Percentiles rank a stretch among this genome's conserved stretches.
Conservation (phyloP, 2,797 vertebrate species). For the Cygnus olor region DNA sequence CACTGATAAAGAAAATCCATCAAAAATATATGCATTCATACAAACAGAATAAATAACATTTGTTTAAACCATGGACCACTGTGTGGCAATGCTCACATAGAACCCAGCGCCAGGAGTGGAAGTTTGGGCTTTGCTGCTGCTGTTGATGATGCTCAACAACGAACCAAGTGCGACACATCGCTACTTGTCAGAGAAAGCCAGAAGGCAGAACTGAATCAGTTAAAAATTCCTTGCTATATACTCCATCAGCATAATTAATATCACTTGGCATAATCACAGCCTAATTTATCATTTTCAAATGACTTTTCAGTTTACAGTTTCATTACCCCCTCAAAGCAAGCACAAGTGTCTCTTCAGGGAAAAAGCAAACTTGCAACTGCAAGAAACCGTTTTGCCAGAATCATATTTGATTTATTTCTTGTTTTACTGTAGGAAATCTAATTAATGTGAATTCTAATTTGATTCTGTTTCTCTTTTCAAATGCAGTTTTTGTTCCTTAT, state of each 20-base stretch:
- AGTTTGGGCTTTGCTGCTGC: background rate
- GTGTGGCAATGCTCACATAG: background rate
- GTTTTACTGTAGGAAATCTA: conserved; percentile 52
- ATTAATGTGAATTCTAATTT: conserved; percentile 66
- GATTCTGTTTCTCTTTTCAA: conserved; percentile 56
- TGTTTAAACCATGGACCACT: background rate
- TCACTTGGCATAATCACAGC: conserved; percentile 41
- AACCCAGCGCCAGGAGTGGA: background rate
- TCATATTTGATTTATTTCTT: conserved; percentile 56
- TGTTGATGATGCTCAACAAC: background rate
- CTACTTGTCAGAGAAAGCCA: background rate
- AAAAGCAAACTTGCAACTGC: conserved; percentile 32
- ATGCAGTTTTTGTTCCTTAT: conserved; percentile 40
- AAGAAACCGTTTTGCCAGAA: conserved; percentile 23
- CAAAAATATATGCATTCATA: background rate
- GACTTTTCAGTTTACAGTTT: conserved; percentile 41
- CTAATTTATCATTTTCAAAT: conserved; percentile 56
- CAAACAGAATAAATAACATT: background rate
- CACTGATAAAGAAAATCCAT: background rate
- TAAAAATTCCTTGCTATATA: conserved; percentile 22
- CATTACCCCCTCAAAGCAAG: conserved; percentile 42
- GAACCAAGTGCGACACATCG: background rate
- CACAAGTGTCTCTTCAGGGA: conserved; percentile 50
- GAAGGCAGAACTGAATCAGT: background rate
- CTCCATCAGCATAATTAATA: conserved; percentile 68